Conservation (phyloP, 23 tunicate genomes). For the Ciona savignyi region DNA sequence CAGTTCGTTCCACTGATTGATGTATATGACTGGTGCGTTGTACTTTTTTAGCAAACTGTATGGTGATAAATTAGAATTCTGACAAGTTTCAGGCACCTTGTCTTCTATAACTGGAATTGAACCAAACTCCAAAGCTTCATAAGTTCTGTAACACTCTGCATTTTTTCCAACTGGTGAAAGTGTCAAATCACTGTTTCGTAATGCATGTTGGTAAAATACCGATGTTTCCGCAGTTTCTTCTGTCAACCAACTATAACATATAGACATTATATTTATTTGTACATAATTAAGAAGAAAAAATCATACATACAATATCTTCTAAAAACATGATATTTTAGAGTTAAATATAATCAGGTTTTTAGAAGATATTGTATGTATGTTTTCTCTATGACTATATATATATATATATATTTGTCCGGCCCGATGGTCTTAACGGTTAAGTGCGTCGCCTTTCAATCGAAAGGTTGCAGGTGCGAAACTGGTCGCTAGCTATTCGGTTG, state of each 20-base stretch:
- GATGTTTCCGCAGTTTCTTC: conserved; percentile 5
- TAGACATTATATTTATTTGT: no score
- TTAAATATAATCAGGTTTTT: no score
- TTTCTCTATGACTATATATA: no score
- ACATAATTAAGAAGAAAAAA: no score
- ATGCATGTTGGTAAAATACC: conserved; percentile 20
- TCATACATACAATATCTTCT: no score
- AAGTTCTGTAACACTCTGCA: conserved; percentile 63
- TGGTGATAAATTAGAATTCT: conserved; percentile 7
- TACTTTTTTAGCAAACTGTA: conserved; percentile 33
- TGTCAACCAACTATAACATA: background rate
- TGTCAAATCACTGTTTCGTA: conserved; percentile 52
- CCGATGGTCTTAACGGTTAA: no score
- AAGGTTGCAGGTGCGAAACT: no score
- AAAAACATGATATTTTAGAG: conserved; percentile 5
- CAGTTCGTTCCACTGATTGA: conserved; percentile 46
- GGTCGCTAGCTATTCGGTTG: no score
- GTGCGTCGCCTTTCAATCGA: no score
- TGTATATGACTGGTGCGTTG: conserved; percentile 39
- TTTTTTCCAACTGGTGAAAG: conserved; percentile 55
- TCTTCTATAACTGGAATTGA: conserved; percentile 65
- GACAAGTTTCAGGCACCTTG: conserved; percentile 26
- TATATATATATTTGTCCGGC: no score
- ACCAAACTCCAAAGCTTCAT: conserved; percentile 63
- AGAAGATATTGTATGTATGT: background rate